Evolutionary conservation across 2,113 vertebrate species (phyloP).

Genomic region (Thomomys bottae): DNA sequence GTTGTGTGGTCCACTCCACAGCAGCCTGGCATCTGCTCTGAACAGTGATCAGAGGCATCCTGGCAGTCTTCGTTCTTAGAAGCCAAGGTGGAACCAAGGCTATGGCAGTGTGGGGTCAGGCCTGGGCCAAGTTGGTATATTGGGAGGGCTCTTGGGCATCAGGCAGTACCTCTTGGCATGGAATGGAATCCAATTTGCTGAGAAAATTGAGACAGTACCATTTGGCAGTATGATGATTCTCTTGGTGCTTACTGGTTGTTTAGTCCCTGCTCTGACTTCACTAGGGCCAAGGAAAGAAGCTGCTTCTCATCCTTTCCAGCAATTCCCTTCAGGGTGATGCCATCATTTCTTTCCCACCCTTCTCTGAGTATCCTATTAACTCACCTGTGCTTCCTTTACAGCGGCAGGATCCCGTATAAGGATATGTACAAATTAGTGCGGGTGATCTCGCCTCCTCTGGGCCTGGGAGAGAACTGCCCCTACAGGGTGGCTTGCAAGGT

Average conservation of each 20-base stretch:
- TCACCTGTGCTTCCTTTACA: conserved; percentile 95
- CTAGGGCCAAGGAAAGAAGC: conserved; percentile 60
- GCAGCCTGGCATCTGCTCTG: conserved; percentile 1
- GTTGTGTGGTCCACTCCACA: neutral
- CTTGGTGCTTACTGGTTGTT: conserved; percentile 26
- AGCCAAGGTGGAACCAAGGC: neutral
- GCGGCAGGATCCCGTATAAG: conserved; percentile 99
- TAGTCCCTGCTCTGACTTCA: conserved; percentile 41
- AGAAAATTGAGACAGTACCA: neutral
- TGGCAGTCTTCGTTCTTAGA: neutral
- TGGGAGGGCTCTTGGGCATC: neutral
- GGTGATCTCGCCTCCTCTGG: conserved; percentile 99
- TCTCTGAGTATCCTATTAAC: conserved; percentile 88
- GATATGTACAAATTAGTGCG: conserved; percentile 99
- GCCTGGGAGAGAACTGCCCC: conserved; percentile 99
- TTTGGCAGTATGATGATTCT: conserved; percentile 34
- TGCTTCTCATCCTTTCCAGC: neutral
- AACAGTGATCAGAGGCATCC: neutral
- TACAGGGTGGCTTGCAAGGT: conserved; percentile 99
- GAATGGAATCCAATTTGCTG: conserved; percentile 26
- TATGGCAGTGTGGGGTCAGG: neutral
- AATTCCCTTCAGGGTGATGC: conserved; percentile 25
- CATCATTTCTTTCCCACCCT: conserved; percentile 73
- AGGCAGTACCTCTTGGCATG: neutral
- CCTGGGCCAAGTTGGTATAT: neutral